A percentile compares a stretch with the other conserved stretches of the same genome.
phyloP scores from a whole-genome alignment of 2,888 invertebrate genomes.

The Perizoma flavofasciatum region DNA sequence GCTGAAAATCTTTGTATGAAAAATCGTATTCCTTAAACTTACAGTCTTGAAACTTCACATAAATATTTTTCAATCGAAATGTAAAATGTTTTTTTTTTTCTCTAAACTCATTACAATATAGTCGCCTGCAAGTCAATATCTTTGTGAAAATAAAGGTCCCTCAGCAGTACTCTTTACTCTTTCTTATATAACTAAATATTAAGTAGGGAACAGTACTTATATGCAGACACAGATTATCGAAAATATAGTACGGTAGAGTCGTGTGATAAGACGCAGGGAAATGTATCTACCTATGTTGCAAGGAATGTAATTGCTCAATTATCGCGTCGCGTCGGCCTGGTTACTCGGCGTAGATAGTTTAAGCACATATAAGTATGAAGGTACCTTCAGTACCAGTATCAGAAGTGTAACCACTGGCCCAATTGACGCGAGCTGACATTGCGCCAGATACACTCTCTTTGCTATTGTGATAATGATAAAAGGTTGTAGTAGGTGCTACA shows the following conservation, averaged over 20 bases:
- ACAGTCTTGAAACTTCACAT: no score
- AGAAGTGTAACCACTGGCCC: slow-evolving; percentile 54
- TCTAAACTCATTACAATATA: no score
- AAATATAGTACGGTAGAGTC: slow-evolving; percentile 8
- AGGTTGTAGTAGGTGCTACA: not conserved
- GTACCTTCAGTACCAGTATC: slow-evolving; percentile 14
- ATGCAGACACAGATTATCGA: slow-evolving; percentile 2
- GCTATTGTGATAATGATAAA: slow-evolving; percentile 28
- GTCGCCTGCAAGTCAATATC: no score
- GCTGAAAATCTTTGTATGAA: no score
- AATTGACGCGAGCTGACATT: slow-evolving; percentile 62
- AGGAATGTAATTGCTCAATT: slow-evolving; percentile 75
- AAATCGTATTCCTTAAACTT: no score
- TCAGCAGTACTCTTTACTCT: no score
- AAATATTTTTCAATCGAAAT: no score
- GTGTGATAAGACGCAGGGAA: slow-evolving; percentile 32
- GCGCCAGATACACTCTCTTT: slow-evolving; percentile 45
- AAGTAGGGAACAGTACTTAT: not conserved
- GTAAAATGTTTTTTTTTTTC: no score
- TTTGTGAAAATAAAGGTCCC: no score
- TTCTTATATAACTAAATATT: not conserved
- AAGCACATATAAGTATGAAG: not conserved
- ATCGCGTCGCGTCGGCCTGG: slow-evolving; percentile 50
- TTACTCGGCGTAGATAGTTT: slow-evolving; percentile 41
- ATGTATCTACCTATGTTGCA: slow-evolving; percentile 48